Conservation (phyloP, 2,797 vertebrate genomes). For the Carduelis carduelis region DNA sequence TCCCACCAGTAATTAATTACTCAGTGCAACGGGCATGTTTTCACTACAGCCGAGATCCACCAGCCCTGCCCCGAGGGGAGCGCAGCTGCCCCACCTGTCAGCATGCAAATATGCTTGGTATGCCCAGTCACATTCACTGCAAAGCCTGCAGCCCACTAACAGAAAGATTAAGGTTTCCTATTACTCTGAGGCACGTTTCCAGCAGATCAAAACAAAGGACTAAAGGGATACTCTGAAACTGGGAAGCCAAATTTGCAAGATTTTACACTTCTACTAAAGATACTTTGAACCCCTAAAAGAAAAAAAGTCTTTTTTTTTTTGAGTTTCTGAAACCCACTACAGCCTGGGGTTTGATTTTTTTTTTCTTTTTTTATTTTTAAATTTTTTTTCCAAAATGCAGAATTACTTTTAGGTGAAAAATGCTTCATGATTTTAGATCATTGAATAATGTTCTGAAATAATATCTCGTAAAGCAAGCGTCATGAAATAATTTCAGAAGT, state of each 20-base stretch:
- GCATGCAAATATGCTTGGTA: conserved; percentile 39
- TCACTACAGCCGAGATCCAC: neutral
- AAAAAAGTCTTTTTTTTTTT: neutral
- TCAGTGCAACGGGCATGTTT: neutral
- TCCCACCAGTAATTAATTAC: neutral
- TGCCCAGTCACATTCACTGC: neutral
- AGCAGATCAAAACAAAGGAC: neutral
- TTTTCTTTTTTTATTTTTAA: too few species aligned
- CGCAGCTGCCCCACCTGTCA: conserved; percentile 21
- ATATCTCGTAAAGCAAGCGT: neutral
- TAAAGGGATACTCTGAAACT: neutral
- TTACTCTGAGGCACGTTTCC: neutral
- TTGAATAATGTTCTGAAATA: neutral
- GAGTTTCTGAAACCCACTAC: neutral
- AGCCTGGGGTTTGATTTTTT: neutral
- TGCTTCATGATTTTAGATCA: neutral
- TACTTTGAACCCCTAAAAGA: neutral
- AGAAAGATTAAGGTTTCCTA: neutral
- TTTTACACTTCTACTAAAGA: neutral
- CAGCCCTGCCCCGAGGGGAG: conserved; percentile 24
- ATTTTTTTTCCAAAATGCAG: neutral
- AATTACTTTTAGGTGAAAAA: neutral
- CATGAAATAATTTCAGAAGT: neutral
- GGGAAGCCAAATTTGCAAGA: neutral
- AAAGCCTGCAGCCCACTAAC: neutral